Evolutionary conservation across 2,888 invertebrate genomes (phyloP).

Genomic region (Harmothoe impar): DNA sequence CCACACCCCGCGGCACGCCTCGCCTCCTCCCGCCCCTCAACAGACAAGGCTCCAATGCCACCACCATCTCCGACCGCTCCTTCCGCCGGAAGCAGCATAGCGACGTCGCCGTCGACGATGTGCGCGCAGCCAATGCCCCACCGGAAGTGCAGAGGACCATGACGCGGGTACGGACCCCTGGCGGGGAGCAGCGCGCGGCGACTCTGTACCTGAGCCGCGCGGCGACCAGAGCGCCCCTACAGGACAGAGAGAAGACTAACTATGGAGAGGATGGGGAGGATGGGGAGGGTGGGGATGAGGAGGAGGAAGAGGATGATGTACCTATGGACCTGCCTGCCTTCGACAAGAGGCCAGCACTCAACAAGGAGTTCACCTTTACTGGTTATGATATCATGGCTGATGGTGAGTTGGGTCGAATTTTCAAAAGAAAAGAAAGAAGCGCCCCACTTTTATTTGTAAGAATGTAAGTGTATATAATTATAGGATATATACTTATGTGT

Average conservation of each 20-base stretch:
- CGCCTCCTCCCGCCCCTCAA: background rate
- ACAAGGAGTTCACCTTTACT: constrained; percentile 59
- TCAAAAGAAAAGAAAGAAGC: too few species aligned
- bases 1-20: background rate
- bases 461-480: too few species aligned
- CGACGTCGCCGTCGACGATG: background rate
- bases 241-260: background rate
- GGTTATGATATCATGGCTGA: constrained; percentile 58
- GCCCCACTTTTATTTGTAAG: too few species aligned
- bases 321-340: constrained; percentile 26
- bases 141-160: background rate
- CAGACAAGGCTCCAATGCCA: background rate
- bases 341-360: background rate
- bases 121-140: background rate
- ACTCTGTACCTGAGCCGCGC: background rate
- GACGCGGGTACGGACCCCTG: background rate
- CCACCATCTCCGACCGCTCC: background rate
- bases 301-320: constrained; percentile 28
- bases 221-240: constrained; percentile 4
- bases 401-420: constrained; percentile 2
- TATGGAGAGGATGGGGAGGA: background rate
- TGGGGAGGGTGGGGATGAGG: background rate
- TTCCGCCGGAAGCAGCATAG: background rate
- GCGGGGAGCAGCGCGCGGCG: background rate
- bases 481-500: too few species aligned